phyloP scores from a whole-genome alignment of 2,888 invertebrate species.

The Epirrhoe tristata region DNA sequence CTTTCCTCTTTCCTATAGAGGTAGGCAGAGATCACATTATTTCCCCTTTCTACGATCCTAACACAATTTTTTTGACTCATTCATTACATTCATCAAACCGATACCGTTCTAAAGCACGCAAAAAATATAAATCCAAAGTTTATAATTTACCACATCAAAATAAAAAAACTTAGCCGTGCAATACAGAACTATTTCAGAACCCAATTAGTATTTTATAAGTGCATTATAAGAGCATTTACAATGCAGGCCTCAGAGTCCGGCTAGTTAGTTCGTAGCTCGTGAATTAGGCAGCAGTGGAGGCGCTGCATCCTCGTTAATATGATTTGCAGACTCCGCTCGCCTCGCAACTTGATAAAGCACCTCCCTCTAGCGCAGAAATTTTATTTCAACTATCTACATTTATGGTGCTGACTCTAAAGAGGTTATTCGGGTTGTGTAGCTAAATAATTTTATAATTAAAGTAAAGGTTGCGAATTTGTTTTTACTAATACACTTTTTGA shows the following conservation, averaged over 20 bases:
- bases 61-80: no score
- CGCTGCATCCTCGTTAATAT: constrained; percentile 65
- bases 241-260: constrained; percentile 35
- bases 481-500: no score
- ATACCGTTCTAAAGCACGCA: no score
- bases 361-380: constrained; percentile 36
- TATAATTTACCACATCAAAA: no score
- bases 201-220: constrained; percentile 4
- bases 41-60: no score
- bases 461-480: no score
- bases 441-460: neutral
- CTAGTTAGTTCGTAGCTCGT: constrained; percentile 39
- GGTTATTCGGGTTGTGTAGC: no score
- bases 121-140: no score
- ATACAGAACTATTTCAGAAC: neutral
- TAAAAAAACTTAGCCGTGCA: neutral
- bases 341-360: constrained; percentile 69
- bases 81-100: no score
- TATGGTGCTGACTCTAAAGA: neutral
- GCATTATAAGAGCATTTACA: constrained; percentile 22
- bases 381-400: constrained; percentile 3
- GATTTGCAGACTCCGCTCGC: constrained; percentile 62
- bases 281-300: constrained; percentile 46
- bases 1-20: neutral
- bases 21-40: no score